Base-by-base conservation (phyloP, 2,888 invertebrate species). In the Cremastinae sp. region DNA sequence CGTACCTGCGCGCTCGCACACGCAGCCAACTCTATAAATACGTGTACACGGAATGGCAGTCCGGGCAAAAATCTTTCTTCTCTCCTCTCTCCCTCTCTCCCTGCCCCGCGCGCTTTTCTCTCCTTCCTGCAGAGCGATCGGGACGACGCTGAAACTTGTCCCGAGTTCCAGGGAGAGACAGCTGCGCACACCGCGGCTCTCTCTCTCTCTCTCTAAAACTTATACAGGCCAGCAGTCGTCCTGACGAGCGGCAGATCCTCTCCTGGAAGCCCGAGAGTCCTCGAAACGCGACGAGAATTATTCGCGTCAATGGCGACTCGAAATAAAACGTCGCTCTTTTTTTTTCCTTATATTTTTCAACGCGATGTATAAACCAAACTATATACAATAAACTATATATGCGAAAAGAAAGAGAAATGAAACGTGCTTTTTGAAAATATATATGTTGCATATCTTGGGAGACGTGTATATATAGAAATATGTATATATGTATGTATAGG, bases 71-170 rank as follows among this genome's bases (percentile, higher is more conserved):
- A 72, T 72, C 68, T 64, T 68, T 70, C 45, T 75, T 66, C 59
- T 71, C 54, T 43, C 53, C 47, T 68, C 47, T 53, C 54, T 28
- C 28, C 5, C 28, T 28, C 28, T 28, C 28, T 28, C 28, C 5
- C 28, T 28, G 2, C 5, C 28, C 5, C 28, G 5, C 28, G 2
- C 28, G 2, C 28, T 28, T 28, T 28, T 28, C 28, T 28, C 28
- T 28, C 38, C 22, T 51, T 65, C 54, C 56, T 12, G 51, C 51
- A 14, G 16, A 41, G 62, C 45, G 45, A 56, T 49, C 51, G 69
- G 66, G 75, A 75, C 47, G 75, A 75, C 47, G 56, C 9, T 49
- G 61, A 49, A 61, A 66, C 66, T 71, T 54, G 77, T 77, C 70
- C 65, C 65, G 65, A 43, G 47, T 45, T 59, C 56, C 70, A 59